Percentiles rank a stretch among this genome's conserved stretches.
phyloP scores from a whole-genome alignment of 2,797 vertebrate species.

The Microctenopoma lineatum region DNA sequence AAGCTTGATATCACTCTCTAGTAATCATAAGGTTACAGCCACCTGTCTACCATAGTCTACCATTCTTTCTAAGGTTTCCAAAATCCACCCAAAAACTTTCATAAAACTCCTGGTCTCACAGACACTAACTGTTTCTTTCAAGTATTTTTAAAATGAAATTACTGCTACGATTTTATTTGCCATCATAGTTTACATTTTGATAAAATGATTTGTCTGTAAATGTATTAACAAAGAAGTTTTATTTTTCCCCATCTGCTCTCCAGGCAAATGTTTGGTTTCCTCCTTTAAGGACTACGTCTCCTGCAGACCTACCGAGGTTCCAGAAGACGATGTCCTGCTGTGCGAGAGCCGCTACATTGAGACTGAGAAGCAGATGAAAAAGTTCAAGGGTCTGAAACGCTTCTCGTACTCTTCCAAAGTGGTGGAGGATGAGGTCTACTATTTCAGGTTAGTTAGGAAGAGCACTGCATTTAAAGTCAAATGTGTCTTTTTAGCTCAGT shows the following conservation, averaged over 20 bases:
- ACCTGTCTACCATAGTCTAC: no score
- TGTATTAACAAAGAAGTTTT: not conserved
- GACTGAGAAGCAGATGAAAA: constrained; percentile 97
- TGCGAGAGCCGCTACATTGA: constrained; percentile 98
- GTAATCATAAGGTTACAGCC: no score
- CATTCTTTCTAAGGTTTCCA: no score
- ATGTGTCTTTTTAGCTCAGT: no score
- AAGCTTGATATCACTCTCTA: not conserved
- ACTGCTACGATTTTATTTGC: not conserved
- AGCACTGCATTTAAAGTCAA: no score
- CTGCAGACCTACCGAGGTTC: constrained; percentile 89
- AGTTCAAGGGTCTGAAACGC: constrained; percentile 97
- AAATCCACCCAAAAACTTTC: no score
- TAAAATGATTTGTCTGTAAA: not conserved
- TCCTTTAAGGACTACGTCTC: constrained; percentile 99
- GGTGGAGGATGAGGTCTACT: constrained; percentile 97
- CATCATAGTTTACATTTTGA: not conserved
- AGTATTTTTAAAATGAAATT: not conserved
- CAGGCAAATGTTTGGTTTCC: constrained; percentile 95
- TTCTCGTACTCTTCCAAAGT: constrained; percentile 98
- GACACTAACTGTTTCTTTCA: not conserved
- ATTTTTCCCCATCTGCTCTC: constrained; percentile 40
- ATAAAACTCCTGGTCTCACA: no score
- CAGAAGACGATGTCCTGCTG: constrained; percentile 92
- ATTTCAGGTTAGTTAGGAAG: constrained; percentile 90